Base-by-base conservation (phyloP, 2,113 vertebrate genomes). In the Piprites chloris region DNA sequence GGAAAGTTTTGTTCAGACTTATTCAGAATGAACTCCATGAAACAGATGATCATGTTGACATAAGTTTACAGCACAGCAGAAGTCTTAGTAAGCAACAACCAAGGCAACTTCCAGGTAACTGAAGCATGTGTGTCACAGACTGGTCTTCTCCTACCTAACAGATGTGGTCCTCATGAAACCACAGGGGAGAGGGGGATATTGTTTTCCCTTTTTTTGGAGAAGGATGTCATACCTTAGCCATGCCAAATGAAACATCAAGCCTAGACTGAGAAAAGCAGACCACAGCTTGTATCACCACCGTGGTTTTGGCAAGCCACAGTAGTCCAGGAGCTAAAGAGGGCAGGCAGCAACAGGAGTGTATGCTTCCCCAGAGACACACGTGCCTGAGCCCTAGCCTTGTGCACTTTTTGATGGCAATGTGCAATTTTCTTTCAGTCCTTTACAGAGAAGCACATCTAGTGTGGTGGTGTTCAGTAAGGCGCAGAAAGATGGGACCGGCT, bases 281-380 rank as follows among this genome's bases (percentile, higher is more conserved):
- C 8, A 4, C 15, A 82, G 0, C 23, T 61, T 35, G 46, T 62
- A 14, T 27, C 24, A 15, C 53, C 11, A 28, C 21, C 0, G 0
- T 58, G 17, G 18, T 4, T 1, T 28, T 55, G 62, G 26, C 56
- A 32, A 46, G 24, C 1, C 9, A 26, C 3, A 0, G 9, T 11
- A 28, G 14, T 26, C 74, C 68, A 16, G 32, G 19, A 44, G 24
- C 52, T 81, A 5, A 4, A 21, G 26, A n/a, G 22, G 33, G 27
- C 49, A 30, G 74, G 55, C 17, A 65, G 79, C 35, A 37, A 24
- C 0, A 0, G 12, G 3, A 23, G 5, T 47, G 1, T 12, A 10
- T 0, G 1, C 30, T 73, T 59, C 46, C 37, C 27, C 58, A 41
- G 14, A 20, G 68, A 4, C 21, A 35, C 15, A 3, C 4, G 0